Evolutionary conservation across 2,888 invertebrate species (phyloP), one percentile per base, ranked within the genome.

Genomic region (Scelioninae gen. 1): DNA sequence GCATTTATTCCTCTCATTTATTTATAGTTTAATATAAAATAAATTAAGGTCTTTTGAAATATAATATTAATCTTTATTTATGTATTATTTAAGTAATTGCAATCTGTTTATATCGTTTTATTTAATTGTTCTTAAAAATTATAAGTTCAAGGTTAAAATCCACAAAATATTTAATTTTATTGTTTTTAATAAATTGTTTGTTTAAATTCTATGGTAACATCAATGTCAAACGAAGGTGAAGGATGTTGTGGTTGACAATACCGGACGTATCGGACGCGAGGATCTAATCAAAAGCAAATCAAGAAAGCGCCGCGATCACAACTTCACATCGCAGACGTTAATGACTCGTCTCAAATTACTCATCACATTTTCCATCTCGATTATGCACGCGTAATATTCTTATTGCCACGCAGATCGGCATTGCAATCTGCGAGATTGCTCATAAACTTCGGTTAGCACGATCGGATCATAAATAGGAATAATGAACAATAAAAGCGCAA

Each of bases 281-380:
- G 53, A 81, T 81, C 82, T 76, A 76, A 66, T 82, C 72, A 82
- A 76, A 82, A 60, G 69, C 76, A 62, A 65, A 66, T 75, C 75
- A 53, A 65, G 60, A 58, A 49, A 71, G 62, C 5, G 65, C 68
- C 55, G 60, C 53, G 79, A 53, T 68, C 47, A n/a, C 49, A 72
- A 23, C 66, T 16, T 53, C 38, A 32, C 47, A 29, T 60, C 55
- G 71, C 34, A 43, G 51, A 38, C 65, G 69, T 81, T 81, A 81
- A 81, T 81, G 81, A 81, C 81, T 69, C 65, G 69, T 56, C 65
- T 71, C 65, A 81, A 81, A 75, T 76, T 82, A 76, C 82, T 82
- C 76, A 82, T 76, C 82, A 82, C 58, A 82, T 82, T 82, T 82
- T 76, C 76, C 60, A 77, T 76, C 72, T 69, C 66, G 82, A 77